Evolutionary conservation across 1,140 invertebrate species (phyloP), one percentile per base, ranked within the genome.

Genomic region (Drosophila ogumai): DNA sequence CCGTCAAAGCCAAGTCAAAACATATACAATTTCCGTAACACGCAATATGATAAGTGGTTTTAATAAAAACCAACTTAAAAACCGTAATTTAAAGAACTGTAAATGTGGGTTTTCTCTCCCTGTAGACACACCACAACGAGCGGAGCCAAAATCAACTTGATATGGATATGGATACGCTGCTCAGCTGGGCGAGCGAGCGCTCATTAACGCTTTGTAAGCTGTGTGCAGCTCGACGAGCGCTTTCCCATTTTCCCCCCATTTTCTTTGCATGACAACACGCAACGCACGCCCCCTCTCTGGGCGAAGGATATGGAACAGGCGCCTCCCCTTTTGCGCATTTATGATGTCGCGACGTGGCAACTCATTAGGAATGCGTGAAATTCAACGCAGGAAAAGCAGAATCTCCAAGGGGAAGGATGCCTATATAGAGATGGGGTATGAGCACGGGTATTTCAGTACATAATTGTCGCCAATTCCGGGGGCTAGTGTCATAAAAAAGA

Each of bases 351-450:
- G 65, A 57, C 54, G 52, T 58, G 69, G 36, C 54, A 76, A 60
- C 76, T 67, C 60, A 87, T 87, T 87, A 77, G 84, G 63, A 87
- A 75, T 84, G 84, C 80, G 77, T 84, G 58, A 90, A 84, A 80
- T 66, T 61, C 69, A 54, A 82, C 75, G 60, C 75, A 64, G 17
- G 13, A n/a, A 25, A 8, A 25, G 34, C 8, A 25, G 52, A 4
- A 38, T 15, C 34, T 41, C 13, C 22, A 12, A 36, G 61, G 63
- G 44, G 38, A 17, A 0, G 34, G 8, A 25, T 22, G 15, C 2
- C 22, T 22, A 17, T 28, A n/a, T 25, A 15, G 6, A 15, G 12
- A 17, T 17, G 32, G 34, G 25, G 32, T 6, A 36, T 36, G 32
- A 19, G 50, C 3, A 9, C 13, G 50, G 50, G 19, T 15, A 54